Base-by-base conservation (phyloP, 2,113 vertebrate species). In the Haemorhous mexicanus region DNA sequence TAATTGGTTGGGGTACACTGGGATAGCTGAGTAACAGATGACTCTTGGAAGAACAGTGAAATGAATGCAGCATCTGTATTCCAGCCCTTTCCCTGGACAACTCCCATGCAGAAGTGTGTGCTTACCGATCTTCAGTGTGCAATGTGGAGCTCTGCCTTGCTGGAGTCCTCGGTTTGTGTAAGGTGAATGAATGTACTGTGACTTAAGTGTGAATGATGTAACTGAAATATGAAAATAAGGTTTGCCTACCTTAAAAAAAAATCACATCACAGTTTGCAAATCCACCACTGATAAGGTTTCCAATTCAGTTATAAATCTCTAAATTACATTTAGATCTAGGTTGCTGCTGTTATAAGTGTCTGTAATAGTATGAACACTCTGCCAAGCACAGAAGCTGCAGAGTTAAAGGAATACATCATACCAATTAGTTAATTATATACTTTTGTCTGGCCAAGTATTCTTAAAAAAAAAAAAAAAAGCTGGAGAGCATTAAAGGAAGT, bases 401-500 rank as follows among this genome's bases (percentile, higher is more conserved):
- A 50, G 59, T 85, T 95, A 73, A 76, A 90, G 63, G 92, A 90
- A 92, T 93, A 89, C 88, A 87, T 93, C 83, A 80, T 67, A 88
- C 17, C 89, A 75, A 94, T 94, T 95, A 94, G 76, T 80, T 93
- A 91, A 95, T 82, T 56, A 87, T 82, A n/a, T 74, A 30, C 55
- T 70, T 88, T 79, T 84, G 72, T 69, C 85, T 86, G 72, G 96
- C 88, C 86, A 96, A 92, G 39, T 74, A 47, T 39, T 89, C 18
- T 78, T 76, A 80, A 83, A 90, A 85, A 62, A 39, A n/a, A 33
- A 81, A 43, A 18, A 37, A 55, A 49, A 30, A n/a, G 7, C 56
- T 95, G 92, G 93, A 88, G 21, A 94, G 59, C 43, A 19, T 47
- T 92, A 67, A 84, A 96, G 94, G 79, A 97, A 89, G 93, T 96